phyloP scores from a whole-genome alignment of 2,888 invertebrate species.

The Zeuzera pyrina region DNA sequence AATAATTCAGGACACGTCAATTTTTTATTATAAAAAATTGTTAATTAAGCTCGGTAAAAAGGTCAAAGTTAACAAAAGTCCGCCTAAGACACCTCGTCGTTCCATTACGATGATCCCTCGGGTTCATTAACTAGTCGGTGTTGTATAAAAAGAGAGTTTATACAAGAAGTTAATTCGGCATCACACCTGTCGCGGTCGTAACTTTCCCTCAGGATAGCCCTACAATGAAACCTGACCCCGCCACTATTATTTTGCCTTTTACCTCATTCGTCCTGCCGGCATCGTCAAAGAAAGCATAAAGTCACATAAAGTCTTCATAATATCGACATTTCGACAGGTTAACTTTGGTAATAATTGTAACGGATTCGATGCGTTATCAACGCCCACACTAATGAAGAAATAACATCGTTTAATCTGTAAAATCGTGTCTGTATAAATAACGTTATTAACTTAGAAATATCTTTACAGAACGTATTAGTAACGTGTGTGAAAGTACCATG shows the following conservation, averaged over 20 bases:
- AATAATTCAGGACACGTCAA: no score
- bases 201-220: slow-evolving; percentile 58
- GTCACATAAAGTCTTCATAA: slow-evolving; percentile 59
- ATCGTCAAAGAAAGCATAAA: slow-evolving; percentile 55
- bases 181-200: slow-evolving; percentile 70
- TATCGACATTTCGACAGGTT: slow-evolving; percentile 57
- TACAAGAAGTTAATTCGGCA: slow-evolving; percentile 69
- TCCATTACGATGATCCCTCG: slow-evolving; percentile 56
- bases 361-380: no score
- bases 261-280: slow-evolving; percentile 50
- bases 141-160: slow-evolving; percentile 64
- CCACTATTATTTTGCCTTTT: slow-evolving; percentile 50
- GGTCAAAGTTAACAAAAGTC: slow-evolving; percentile 42
- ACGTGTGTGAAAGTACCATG: no score
- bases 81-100: slow-evolving; percentile 36
- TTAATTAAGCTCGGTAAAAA: slow-evolving; percentile 7
- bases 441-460: no score
- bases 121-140: slow-evolving; percentile 59
- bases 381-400: no score
- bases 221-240: slow-evolving; percentile 59
- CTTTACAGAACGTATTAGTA: no score
- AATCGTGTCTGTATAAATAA: no score
- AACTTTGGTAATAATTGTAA: no score
- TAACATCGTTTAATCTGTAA: no score
- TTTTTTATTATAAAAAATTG: neutral